Evolutionary conservation across 2,113 vertebrate genomes (phyloP).

Genomic region (Ciconia maguari): DNA sequence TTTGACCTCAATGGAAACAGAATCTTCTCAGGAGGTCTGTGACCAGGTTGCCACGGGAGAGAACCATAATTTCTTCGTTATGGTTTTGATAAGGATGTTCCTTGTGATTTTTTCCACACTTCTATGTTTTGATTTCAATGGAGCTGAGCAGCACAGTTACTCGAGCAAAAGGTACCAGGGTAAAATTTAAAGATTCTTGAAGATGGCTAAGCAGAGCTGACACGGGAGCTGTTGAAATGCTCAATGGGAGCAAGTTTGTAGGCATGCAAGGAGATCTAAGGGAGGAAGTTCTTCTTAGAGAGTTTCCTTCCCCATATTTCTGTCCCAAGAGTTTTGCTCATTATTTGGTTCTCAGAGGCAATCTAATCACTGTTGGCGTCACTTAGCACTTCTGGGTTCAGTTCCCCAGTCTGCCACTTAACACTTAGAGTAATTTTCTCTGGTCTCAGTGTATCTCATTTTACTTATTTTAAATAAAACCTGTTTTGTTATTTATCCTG

Average conservation of each 20-base stretch:
- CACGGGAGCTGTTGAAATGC: not conserved
- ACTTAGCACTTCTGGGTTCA: not conserved
- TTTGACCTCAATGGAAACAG: not conserved
- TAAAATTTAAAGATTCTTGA: not conserved
- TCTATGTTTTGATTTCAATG: not conserved
- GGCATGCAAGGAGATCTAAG: not conserved
- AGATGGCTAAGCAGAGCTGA: not conserved
- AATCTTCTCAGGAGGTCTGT: not conserved
- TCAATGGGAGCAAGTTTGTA: not conserved
- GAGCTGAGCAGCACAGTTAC: not conserved
- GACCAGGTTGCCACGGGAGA: not conserved
- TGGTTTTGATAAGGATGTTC: not conserved
- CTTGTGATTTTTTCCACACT: not conserved
- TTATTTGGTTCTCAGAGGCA: constrained; percentile 17
- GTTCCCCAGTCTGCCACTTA: not conserved
- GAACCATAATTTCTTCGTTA: not conserved
- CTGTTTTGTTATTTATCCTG: not conserved
- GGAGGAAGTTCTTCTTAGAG: not conserved
- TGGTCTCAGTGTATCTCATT: not conserved
- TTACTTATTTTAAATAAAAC: constrained; percentile 17
- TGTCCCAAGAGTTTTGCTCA: not conserved
- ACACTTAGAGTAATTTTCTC: not conserved
- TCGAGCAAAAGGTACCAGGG: not conserved
- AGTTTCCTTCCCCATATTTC: not conserved
- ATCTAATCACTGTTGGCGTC: not conserved